A percentile compares a stretch with the other conserved stretches of the same genome.
Conservation (phyloP, 2,797 vertebrate genomes). For the Steatocranus sp. region DNA sequence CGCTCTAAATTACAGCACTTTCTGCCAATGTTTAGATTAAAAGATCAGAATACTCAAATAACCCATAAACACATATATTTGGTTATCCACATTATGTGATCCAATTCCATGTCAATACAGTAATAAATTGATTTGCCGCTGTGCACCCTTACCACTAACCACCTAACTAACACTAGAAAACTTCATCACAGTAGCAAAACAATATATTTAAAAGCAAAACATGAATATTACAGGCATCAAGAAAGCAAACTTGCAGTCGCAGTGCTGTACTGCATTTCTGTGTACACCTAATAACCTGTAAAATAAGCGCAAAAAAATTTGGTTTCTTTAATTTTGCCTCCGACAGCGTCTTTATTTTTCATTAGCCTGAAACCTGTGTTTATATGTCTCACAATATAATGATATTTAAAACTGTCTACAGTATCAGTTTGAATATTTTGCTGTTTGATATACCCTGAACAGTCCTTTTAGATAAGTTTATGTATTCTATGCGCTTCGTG, state of each 20-base stretch:
- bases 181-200: accelerated
- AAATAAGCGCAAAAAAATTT: not conserved
- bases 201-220: not conserved
- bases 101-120: not conserved
- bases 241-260: accelerated
- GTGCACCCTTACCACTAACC: not conserved
- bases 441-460: accelerated
- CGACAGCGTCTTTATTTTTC: accelerated
- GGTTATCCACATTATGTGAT: not conserved
- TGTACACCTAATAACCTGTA: not conserved
- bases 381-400: accelerated
- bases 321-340: accelerated
- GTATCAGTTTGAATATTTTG: accelerated
- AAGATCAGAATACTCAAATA: accelerated
- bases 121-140: accelerated
- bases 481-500: accelerated
- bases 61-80: not conserved
- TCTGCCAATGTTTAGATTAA: not conserved
- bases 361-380: accelerated
- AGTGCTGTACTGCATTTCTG: accelerated
- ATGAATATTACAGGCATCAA: accelerated
- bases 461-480: accelerated
- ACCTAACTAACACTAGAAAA: not conserved
- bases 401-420: not conserved
- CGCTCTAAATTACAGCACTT: not conserved